Conservation (phyloP, 2,888 invertebrate species). For the Catocala sponsa region DNA sequence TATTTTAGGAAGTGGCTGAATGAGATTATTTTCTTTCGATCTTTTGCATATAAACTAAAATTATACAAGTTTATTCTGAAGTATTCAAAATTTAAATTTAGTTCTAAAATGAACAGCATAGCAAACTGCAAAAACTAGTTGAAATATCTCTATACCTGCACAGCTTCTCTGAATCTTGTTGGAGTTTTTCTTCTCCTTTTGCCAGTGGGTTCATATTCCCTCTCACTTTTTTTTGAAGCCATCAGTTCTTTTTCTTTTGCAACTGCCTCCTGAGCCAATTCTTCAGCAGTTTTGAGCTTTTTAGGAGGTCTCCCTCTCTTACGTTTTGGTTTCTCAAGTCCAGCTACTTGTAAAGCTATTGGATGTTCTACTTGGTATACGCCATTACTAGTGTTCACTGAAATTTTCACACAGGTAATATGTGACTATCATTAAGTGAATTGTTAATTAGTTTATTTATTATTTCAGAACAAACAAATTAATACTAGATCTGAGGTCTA, state of each 20-base stretch:
- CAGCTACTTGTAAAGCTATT: conserved; percentile 89
- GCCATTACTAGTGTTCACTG: conserved; percentile 89
- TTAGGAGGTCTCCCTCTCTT: conserved; percentile 92
- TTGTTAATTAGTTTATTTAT: no score
- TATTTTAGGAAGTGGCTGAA: no score
- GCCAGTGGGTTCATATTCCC: conserved; percentile 84
- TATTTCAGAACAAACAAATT: no score
- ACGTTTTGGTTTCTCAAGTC: conserved; percentile 89
- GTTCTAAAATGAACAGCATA: no score
- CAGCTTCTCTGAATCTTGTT: conserved; percentile 87
- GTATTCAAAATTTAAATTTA: no score
- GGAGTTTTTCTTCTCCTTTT: conserved; percentile 91
- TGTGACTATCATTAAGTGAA: no score
- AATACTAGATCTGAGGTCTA: no score
- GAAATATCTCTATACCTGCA: conserved; percentile 79
- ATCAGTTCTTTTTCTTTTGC: conserved; percentile 57
- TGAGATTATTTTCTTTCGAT: no score
- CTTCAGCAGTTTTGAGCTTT: conserved; percentile 76
- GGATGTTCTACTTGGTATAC: conserved; percentile 90
- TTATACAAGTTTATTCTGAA: no score
- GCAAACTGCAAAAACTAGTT: no score
- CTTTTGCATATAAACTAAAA: no score
- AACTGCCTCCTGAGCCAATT: conserved; percentile 63
- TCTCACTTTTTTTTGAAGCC: conserved; percentile 44
- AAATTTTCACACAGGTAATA: conserved; percentile 26